These are phyloP conservation scores for Aythya baeri DNA, from an alignment of 2,113 vertebrate species.

Conservation along the genomic window DNA sequence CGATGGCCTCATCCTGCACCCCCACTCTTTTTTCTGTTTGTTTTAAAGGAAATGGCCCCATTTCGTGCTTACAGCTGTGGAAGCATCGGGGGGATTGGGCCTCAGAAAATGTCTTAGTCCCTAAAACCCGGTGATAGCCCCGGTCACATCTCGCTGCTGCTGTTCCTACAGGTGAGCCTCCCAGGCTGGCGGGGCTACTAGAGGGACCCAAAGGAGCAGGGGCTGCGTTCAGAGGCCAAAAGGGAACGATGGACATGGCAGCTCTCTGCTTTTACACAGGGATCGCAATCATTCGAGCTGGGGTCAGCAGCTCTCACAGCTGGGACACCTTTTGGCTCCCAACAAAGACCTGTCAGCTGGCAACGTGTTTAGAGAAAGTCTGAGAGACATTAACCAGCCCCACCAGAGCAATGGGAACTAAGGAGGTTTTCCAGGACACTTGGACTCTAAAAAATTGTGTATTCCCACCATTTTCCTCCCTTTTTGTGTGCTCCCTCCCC, in stretches of 20 bases:
- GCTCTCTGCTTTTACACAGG: background rate
- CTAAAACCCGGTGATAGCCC: background rate
- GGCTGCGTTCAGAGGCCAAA: background rate
- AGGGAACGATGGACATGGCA: background rate
- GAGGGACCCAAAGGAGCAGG: background rate
- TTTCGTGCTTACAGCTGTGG: background rate
- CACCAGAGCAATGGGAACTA: background rate
- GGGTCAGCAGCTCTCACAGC: background rate
- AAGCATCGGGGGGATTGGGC: background rate
- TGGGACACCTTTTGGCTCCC: background rate
- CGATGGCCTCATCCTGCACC: background rate
- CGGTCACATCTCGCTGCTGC: accelerated
- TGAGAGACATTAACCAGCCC: background rate
- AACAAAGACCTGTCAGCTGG: background rate
- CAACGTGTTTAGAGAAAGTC: background rate
- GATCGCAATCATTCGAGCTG: background rate
- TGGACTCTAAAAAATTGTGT: background rate
- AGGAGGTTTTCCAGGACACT: background rate
- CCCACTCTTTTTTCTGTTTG: background rate
- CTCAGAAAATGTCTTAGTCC: background rate
- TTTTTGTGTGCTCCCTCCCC: background rate
- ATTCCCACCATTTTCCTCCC: background rate
- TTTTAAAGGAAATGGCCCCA: conserved; percentile 8
- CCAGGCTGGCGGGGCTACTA: accelerated
- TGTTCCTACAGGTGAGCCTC: background rate